These are phyloP conservation scores for Triops longicaudatus DNA, from an alignment of 1,140 invertebrate genomes.

Conservation along the genomic window DNA sequence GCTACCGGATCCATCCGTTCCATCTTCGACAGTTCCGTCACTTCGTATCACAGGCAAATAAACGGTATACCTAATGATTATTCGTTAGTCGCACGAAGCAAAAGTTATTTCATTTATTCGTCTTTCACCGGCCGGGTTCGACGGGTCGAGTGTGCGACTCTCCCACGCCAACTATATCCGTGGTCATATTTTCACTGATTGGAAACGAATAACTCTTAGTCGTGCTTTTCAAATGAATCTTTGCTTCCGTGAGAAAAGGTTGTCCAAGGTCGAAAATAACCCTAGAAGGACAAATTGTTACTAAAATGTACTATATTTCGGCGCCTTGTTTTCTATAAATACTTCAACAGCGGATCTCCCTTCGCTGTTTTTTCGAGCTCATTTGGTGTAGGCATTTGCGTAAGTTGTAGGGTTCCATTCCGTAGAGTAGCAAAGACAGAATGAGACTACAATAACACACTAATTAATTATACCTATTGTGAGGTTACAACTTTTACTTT, in stretches of 20 bases:
- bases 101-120: not conserved
- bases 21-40: slow-evolving; percentile 19
- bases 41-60: slow-evolving; percentile 26
- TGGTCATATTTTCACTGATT: not conserved
- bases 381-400: slow-evolving; percentile 19
- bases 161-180: not conserved
- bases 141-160: slow-evolving; percentile 8
- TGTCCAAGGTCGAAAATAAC: not conserved
- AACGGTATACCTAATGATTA: slow-evolving; percentile 24
- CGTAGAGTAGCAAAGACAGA: slow-evolving; percentile 20
- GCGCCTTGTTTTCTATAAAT: slow-evolving; percentile 20
- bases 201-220: not conserved
- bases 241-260: not conserved
- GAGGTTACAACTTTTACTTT: not conserved
- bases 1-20: not conserved
- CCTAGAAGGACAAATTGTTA: not conserved
- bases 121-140: slow-evolving; percentile 22
- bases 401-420: not conserved
- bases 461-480: not conserved
- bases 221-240: not conserved
- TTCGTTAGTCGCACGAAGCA: not conserved
- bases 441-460: not conserved
- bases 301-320: not conserved
- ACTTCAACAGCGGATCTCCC: slow-evolving; percentile 41
- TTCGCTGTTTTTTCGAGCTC: slow-evolving; percentile 39